These are phyloP conservation scores for Ptychobarbus kaznakovi DNA, from an alignment of 2,797 vertebrate genomes.

Conservation along the genomic window DNA sequence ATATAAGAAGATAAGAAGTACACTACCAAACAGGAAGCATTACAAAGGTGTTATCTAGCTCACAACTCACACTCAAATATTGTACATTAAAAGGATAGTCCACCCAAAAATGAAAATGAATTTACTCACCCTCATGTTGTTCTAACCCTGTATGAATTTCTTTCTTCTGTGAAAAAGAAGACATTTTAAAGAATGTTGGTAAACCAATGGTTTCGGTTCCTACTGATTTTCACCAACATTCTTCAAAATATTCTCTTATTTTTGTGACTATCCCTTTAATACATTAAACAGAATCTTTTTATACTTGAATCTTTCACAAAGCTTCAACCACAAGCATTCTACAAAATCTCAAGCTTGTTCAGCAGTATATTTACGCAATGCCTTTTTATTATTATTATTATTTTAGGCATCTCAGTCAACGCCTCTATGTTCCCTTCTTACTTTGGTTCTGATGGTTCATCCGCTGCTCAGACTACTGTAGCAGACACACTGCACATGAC, in stretches of 20 bases:
- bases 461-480: slow-evolving; percentile 57
- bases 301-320: neutral
- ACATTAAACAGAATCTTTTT: neutral
- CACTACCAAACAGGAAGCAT: neutral
- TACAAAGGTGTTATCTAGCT: neutral
- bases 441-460: slow-evolving; percentile 40
- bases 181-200: neutral
- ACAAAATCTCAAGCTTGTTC: neutral
- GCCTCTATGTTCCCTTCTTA: slow-evolving; percentile 48
- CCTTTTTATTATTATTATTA: slow-evolving; percentile 17
- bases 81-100: neutral
- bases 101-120: neutral
- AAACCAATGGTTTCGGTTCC: neutral
- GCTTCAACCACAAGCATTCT: neutral
- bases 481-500: neutral
- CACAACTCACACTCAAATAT: neutral
- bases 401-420: slow-evolving; percentile 51
- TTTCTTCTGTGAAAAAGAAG: neutral
- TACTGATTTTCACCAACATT: neutral
- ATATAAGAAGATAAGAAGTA: neutral
- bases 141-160: neutral
- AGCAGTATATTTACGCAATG: slow-evolving; percentile 1
- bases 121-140: neutral
- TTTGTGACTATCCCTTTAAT: neutral
- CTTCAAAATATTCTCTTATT: neutral